Evolutionary conservation across 2,113 vertebrate genomes (phyloP), one percentile per base, ranked within the genome.

Genomic region (Vanacampus margaritifer): DNA sequence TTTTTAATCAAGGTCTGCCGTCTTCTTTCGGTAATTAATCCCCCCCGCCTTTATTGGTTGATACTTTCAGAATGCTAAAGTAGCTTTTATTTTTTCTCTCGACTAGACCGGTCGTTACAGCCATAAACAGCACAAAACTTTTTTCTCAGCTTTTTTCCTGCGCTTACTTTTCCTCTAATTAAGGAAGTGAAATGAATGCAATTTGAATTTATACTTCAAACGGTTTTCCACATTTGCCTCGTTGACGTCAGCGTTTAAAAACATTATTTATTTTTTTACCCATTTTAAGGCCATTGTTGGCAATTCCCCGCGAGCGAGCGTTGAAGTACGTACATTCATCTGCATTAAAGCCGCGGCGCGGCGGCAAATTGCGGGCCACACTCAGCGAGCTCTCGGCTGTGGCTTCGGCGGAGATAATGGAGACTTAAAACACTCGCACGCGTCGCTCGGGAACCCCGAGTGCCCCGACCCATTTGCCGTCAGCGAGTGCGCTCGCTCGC

Each of bases 291-390:
- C 48, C 21, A 50, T 9, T 2, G 0, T n/a, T 1, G 48, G 0
- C 48, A 6, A 19, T 46, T 46, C 45, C 10, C 45, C 17, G 45
- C 45, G 14, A 16, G 4, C 43, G 45, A n/a, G 19, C 48, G 17
- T 10, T 56, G 26, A 56, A 56, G 53, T 28, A 28, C 24, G 53
- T 28, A 28, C 13, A 5, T n/a, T 50, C 48, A 10, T 3, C 9
- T 8, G 19, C 21, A 3, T 21, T 19, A 21, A 48, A 48, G 46
- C 21, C 21, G 48, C 21, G 54, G 56, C 79, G 59, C 79, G 67
- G 80, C 65, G 68, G 69, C 69, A 79, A 67, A 83, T 83, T 71
- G 77, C 70, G 81, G 72, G 67, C n/a, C 58, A 17, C 71, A 70
- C 76, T 86, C 64, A 63, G 74, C 69, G 72, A 75, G 50, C 84